Evolutionary conservation across 2,888 invertebrate genomes (phyloP).

Genomic region (Cryptus armator): DNA sequence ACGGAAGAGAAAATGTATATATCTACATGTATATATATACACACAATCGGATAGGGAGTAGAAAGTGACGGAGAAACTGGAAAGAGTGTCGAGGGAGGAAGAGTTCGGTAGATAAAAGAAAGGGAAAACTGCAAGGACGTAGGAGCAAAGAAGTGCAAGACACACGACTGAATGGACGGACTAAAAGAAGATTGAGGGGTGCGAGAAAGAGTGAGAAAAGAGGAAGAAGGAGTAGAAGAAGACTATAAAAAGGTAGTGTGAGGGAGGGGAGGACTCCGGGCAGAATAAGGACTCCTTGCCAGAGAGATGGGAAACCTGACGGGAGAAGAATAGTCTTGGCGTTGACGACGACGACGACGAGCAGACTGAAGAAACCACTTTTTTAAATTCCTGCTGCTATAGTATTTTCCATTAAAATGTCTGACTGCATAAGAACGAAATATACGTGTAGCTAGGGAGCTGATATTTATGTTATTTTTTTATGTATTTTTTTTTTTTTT

Average conservation of each 20-base stretch:
- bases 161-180: constrained; percentile 53
- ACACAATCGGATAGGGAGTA: background rate
- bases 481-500: background rate
- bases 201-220: constrained; percentile 11
- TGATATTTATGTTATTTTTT: constrained; percentile 16
- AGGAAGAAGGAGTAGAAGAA: constrained; percentile 8
- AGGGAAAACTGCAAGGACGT: constrained; percentile 43
- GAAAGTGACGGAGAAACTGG: constrained; percentile 32
- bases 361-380: constrained; percentile 57
- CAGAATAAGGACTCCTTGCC: constrained; percentile 45
- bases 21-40: constrained; percentile 26
- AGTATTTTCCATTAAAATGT: constrained; percentile 33
- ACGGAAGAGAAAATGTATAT: constrained; percentile 29
- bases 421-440: constrained; percentile 14
- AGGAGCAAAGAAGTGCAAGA: constrained; percentile 39
- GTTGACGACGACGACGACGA: constrained; percentile 72
- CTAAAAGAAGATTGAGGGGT: constrained; percentile 44
- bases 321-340: constrained; percentile 77
- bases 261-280: constrained; percentile 38
- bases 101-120: background rate
- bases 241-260: constrained; percentile 40
- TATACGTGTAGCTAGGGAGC: constrained; percentile 9
- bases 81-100: constrained; percentile 16
- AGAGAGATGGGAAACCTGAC: constrained; percentile 73
- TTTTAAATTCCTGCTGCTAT: constrained; percentile 17